Evolutionary conservation across 1,140 invertebrate genomes (phyloP), one percentile per base, ranked within the genome.

Genomic region (Drosophila pallidifrons): DNA sequence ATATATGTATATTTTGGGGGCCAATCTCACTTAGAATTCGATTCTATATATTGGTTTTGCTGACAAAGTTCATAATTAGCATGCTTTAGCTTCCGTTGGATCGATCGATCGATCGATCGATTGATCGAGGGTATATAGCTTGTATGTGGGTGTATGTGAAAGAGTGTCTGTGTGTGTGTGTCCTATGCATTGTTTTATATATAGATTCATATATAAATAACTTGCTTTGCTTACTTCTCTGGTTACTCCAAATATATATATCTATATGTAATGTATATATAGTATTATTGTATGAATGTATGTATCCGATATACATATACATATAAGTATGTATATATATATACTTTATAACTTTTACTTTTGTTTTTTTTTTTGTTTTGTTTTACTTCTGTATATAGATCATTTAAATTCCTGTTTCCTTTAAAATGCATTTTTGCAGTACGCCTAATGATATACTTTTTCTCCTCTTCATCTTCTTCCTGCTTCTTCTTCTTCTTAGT

Each of bases 401-500:
- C 71, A 75, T 82, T 87, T 87, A 87, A 87, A 87, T 87, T 87
- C 83, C 83, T 87, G 83, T 87, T 87, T 87, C 83, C 80, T 75
- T 87, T 87, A 88, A 87, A 87, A 87, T 87, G 83, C 83, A 87
- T 82, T 88, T 81, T 87, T 88, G 81, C 83, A 79, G 82, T 87
- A 87, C 72, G 82, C 82, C 79, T 87, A 82, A 87, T 87, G 82
- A 87, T 87, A 87, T 86, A 79, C 59, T 72, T 70, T 52, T 57
- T 7, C 47, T 52, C 6, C 47, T 67, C 52, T 20, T 20, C 2
- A 30, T 32, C 4, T 73, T 11, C 35, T 54, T n/a, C 35, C 35
- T 35, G 59, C 52, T 20, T 73, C 20, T 20, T 20, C 20, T 20
- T 20, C 20, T 58, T 41, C 6, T 11, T 70, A 11, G 49, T 30